phyloP scores from a whole-genome alignment of 2,797 vertebrate genomes.

The Pyrocephalus nanus region DNA sequence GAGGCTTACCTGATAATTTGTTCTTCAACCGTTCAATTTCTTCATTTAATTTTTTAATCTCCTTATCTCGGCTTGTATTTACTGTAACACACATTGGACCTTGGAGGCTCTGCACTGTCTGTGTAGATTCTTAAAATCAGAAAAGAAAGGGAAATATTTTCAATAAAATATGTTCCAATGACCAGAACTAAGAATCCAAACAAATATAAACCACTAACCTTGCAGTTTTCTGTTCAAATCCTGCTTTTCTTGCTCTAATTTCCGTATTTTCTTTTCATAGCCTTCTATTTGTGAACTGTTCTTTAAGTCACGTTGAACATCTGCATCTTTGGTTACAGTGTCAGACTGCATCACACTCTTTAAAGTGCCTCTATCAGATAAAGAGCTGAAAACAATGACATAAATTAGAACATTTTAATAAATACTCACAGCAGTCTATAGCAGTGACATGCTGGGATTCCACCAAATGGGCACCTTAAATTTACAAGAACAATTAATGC shows the following conservation, averaged over 20 bases:
- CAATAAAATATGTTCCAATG: not conserved
- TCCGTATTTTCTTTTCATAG: slow-evolving; percentile 88
- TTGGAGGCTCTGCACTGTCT: slow-evolving; percentile 84
- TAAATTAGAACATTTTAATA: not conserved
- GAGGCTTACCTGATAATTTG: slow-evolving; percentile 86
- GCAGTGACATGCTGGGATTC: not conserved
- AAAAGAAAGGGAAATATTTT: not conserved
- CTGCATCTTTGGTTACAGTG: slow-evolving; percentile 70
- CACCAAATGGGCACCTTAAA: not conserved
- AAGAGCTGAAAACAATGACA: slow-evolving; percentile 70
- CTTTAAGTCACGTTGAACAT: slow-evolving; percentile 76
- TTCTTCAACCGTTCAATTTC: slow-evolving; percentile 94
- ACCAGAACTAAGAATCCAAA: not conserved
- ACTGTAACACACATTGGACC: slow-evolving; percentile 80
- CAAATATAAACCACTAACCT: slow-evolving; percentile 72
- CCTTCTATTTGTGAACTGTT: slow-evolving; percentile 86
- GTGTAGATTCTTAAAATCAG: slow-evolving; percentile 84
- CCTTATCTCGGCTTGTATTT: slow-evolving; percentile 85
- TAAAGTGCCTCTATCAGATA: slow-evolving; percentile 81
- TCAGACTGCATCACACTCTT: slow-evolving; percentile 71
- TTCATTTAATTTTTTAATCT: slow-evolving; percentile 93
- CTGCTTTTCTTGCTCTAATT: slow-evolving; percentile 93
- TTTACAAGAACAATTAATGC: not conserved
- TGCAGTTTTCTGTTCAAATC: slow-evolving; percentile 92
- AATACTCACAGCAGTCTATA: not conserved